Base-by-base conservation (phyloP, 1,140 invertebrate genomes). In the Brachionus sp. region DNA sequence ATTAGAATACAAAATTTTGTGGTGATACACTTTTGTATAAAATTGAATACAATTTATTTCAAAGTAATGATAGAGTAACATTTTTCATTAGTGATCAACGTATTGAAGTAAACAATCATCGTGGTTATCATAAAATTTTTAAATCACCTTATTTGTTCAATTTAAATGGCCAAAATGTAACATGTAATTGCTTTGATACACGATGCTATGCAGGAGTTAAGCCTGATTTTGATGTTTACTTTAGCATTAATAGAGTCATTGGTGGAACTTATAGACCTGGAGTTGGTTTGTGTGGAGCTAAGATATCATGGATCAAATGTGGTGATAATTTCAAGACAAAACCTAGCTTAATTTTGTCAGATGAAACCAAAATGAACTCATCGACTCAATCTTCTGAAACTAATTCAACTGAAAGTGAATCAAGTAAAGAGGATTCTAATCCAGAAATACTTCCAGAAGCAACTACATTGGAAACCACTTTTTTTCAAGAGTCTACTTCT, bases 111-210 rank as follows among this genome's bases (percentile, higher is more conserved):
- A 70, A 37, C n/a, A 82, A 82, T 42, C 57, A 82, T 66, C 46
- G 57, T 6, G 33, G 19, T 9, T 82, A 66, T 50, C 78, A 82
- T 44, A 10, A 82, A 70, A 68, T 70, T 29, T 25, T 82, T 5
- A 42, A 42, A 35, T 57, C n/a, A 23, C 62, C 57, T 25, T 82
- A 68, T 50, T 70, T 82, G 23, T 82, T 66, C 33, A 66, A 64
- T 39, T 16, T 82, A n/a, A 66, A 64, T 50, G 37, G 78, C 37
- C 78, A 82, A 68, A 82, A 82, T 70, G 78, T 82, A 2, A 68
- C 78, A 16, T 82, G 78, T 35, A 82, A 82, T 70, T 82, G 78
- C 35, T 82, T 82, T 82, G 78, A 82, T 42, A 66, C 78, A n/a
- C 16, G 53, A 37, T 82, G 78, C 46, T 82, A 82, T 23, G 13